Evolutionary conservation across 2,888 invertebrate genomes (phyloP).

Genomic region (Tenthredo notha): DNA sequence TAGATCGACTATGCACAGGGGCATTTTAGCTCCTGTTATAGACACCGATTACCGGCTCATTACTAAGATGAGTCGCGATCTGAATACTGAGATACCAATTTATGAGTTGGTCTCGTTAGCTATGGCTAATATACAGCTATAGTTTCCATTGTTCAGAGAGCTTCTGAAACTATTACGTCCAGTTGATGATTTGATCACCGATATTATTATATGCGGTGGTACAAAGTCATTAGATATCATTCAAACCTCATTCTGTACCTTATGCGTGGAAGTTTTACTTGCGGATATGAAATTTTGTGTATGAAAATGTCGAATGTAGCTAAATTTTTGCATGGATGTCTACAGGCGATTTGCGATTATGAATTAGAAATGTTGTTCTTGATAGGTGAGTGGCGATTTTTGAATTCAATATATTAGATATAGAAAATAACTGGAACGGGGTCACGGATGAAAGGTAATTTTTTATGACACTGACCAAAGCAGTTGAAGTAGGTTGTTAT

Average conservation of each 20-base stretch:
- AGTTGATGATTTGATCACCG: not conserved
- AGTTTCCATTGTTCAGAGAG: not conserved
- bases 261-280: not conserved
- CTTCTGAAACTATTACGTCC: not conserved
- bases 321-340: not conserved
- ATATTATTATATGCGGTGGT: not conserved
- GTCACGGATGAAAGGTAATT: slow-evolving; percentile 10
- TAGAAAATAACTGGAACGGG: not conserved
- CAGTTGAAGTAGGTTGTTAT: not conserved
- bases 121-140: slow-evolving; percentile 7
- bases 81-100: slow-evolving; percentile 18
- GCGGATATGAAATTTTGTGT: not conserved
- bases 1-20: slow-evolving; percentile 25
- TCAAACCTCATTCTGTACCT: not conserved
- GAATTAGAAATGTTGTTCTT: not conserved
- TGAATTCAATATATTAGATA: not conserved
- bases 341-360: not conserved
- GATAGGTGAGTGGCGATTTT: not conserved
- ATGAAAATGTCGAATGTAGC: not conserved
- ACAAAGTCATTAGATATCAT: not conserved
- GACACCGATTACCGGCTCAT: slow-evolving; percentile 31
- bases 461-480: not conserved
- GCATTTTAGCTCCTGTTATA: slow-evolving; percentile 1
- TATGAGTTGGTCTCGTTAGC: not conserved
- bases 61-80: not conserved